phyloP scores from a whole-genome alignment of 2,888 invertebrate species.

The Yponomeuta malinellus region DNA sequence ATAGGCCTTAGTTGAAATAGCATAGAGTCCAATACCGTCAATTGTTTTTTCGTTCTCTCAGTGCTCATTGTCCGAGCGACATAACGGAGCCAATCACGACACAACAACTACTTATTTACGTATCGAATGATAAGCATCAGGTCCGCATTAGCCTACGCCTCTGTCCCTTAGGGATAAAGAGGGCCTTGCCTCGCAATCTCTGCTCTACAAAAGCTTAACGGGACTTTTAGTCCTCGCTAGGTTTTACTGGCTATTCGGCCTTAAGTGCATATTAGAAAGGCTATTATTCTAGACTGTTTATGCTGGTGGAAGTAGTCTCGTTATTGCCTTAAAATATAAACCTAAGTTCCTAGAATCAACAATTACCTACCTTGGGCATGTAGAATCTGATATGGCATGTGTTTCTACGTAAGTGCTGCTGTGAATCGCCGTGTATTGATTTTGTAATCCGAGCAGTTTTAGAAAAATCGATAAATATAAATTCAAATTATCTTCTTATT shows the following conservation, averaged over 20 bases:
- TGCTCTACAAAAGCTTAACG: conserved; percentile 1
- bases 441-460: background rate
- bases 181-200: background rate
- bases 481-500: conserved; percentile 30
- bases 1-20: background rate
- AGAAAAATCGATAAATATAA: conserved; percentile 2
- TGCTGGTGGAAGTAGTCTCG: background rate
- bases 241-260: background rate
- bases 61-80: conserved; percentile 15
- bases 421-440: background rate
- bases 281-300: background rate
- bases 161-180: conserved; percentile 2
- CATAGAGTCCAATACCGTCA: background rate
- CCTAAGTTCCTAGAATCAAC: background rate
- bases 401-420: too few relatives aligned
- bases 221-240: background rate
- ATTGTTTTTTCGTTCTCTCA: background rate
- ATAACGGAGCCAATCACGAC: conserved; percentile 23
- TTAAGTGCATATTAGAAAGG: background rate
- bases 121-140: conserved; percentile 22
- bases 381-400: too few relatives aligned
- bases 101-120: conserved; percentile 22
- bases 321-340: background rate
- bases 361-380: background rate
- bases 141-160: conserved; percentile 14